Evolutionary conservation across 2,797 vertebrate species (phyloP).

Genomic region (Periparus ater): DNA sequence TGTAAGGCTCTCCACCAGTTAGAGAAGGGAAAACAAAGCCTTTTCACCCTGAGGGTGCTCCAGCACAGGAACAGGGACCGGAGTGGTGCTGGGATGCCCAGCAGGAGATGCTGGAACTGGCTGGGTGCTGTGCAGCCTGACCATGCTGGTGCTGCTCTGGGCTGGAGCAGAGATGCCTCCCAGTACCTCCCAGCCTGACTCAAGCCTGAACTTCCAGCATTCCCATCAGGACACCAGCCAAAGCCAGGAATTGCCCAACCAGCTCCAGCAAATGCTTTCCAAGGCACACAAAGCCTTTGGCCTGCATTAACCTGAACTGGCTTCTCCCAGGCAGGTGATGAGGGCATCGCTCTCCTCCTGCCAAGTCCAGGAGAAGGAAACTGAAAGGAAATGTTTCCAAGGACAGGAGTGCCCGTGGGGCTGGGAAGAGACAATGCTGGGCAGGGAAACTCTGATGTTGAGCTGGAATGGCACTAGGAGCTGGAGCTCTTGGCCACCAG

Average conservation of each 20-base stretch:
- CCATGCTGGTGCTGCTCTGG: accelerated
- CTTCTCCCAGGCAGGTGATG: not conserved
- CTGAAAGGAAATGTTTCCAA: not conserved
- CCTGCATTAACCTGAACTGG: not conserved
- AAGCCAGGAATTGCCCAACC: slow-evolving; percentile 38
- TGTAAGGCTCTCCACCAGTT: not conserved
- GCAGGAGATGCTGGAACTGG: not conserved
- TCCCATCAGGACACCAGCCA: slow-evolving; percentile 20
- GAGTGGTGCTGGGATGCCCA: not conserved
- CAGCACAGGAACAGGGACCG: not conserved
- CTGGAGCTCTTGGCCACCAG: not conserved
- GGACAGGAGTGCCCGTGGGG: not conserved
- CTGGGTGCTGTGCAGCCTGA: not conserved
- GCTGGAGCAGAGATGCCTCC: not conserved
- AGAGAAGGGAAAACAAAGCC: not conserved
- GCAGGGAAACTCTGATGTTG: not conserved
- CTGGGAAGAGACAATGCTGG: not conserved
- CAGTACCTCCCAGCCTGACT: not conserved
- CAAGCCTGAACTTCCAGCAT: not conserved
- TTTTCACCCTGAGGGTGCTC: not conserved
- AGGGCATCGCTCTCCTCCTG: not conserved
- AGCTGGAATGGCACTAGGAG: not conserved
- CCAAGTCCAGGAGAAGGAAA: not conserved
- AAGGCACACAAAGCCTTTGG: slow-evolving; percentile 4
- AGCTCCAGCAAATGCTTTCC: not conserved